Base-by-base conservation (phyloP, 2,888 invertebrate genomes). In the Ophioninae sp. region DNA sequence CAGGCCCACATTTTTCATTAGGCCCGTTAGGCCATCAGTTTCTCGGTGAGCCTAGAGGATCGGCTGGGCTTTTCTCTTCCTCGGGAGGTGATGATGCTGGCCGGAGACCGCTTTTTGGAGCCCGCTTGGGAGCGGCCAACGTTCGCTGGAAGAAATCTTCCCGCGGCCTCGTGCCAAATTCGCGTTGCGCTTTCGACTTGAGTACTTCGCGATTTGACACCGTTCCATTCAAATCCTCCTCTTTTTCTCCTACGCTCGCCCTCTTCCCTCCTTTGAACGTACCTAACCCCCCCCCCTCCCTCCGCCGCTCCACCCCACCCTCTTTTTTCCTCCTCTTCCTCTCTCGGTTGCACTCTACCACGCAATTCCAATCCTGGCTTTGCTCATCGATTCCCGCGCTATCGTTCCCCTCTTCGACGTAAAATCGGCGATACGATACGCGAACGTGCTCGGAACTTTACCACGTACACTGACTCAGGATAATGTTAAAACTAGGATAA, bases 181-280 rank as follows among this genome's bases (percentile, higher is more conserved):
- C 81, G 74, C 79, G 82, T 82, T 82, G 80, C 85, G 88, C 85
- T 83, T 85, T 82, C 85, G 80, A 82, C 85, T 78, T 78, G 81
- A 86, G 81, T 85, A 78, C 84, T 57, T 74, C 78, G 84, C 85
- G 86, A 88, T 83, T 83, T 83, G 83, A 81, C 83, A 83, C 83
- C 83, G 81, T 83, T 83, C 65, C 39, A 50, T 78, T 81, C 57
- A 69, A 20, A 69, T 56, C 41, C 20, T 61, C 20, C 39, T 30
- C n/a, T 72, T 59, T 70, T 59, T 59, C n/a, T 39, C 20, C 20
- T 69, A 50, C 30, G 13, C 44, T 44, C 44, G 2, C 44, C 44
- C 13, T 13, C 44, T n/a, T n/a, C n/a, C n/a, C n/a, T n/a, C n/a
- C n/a, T n/a, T n/a, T n/a, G n/a, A n/a, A n/a, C n/a, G n/a, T n/a